A percentile compares a stretch with the other conserved stretches of the same genome.
Conservation (phyloP, 2,888 invertebrate genomes). For the Norana najaformis region DNA sequence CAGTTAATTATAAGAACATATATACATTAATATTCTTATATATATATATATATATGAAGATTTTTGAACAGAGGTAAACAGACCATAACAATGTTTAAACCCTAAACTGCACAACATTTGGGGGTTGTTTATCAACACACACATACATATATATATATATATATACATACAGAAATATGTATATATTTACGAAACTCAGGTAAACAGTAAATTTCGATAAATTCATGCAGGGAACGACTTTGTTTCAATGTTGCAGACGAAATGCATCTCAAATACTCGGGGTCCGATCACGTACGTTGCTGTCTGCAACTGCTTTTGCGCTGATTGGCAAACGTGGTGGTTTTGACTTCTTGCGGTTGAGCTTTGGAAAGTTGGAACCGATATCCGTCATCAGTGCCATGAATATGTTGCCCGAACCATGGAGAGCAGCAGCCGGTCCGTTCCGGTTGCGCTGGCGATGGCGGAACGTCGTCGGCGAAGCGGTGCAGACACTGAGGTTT, state of each 20-base stretch:
- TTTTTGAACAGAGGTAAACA: too few species aligned
- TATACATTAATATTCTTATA: too few species aligned
- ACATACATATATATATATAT: not conserved
- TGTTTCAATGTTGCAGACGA: not conserved
- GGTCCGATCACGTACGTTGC: not conserved
- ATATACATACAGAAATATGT: not conserved
- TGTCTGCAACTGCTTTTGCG: not conserved
- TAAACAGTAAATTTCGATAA: not conserved
- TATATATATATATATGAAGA: too few species aligned
- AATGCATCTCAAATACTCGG: slow-evolving; percentile 3
- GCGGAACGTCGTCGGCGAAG: slow-evolving; percentile 14
- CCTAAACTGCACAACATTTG: not conserved
- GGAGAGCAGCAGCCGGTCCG: not conserved
- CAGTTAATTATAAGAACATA: too few species aligned
- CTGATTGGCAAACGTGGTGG: not conserved
- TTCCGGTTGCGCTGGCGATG: not conserved
- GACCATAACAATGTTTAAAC: not conserved
- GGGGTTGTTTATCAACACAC: too few species aligned
- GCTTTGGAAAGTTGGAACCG: not conserved
- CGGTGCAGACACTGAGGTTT: not conserved
- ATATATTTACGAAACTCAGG: not conserved
- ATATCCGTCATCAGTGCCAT: slow-evolving; percentile 24
- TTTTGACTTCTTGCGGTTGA: slow-evolving; percentile 24
- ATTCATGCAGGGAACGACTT: slow-evolving; percentile 9
- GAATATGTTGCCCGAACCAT: slow-evolving; percentile 31